These are phyloP conservation scores for Coranthus polyacanthus DNA, from an alignment of 2,797 vertebrate genomes.

Conservation along the genomic window DNA sequence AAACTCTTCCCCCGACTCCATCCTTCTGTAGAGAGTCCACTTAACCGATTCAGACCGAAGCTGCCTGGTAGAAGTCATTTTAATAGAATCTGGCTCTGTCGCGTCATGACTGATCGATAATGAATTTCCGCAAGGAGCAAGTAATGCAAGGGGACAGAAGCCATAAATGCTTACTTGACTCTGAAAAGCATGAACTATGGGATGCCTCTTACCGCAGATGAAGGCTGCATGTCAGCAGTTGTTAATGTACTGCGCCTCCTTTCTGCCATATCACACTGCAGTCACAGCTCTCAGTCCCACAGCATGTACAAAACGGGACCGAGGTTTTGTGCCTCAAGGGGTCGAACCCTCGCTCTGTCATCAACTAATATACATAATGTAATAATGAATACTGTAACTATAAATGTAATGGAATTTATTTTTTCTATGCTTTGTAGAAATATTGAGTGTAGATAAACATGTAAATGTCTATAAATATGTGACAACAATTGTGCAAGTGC, in stretches of 20 bases:
- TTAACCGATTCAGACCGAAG: constrained; percentile 11
- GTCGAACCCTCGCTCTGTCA: constrained; percentile 59
- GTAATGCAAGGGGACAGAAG: constrained; percentile 25
- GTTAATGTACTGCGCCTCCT: neutral
- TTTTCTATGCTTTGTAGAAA: constrained; percentile 82
- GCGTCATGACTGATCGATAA: constrained; percentile 20
- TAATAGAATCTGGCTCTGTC: constrained; percentile 10
- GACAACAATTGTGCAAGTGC: constrained; percentile 71
- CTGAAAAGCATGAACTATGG: constrained; percentile 8
- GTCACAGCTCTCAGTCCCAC: constrained; percentile 7
- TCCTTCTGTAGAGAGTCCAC: constrained; percentile 6
- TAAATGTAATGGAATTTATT: constrained; percentile 75
- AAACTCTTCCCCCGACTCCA: neutral
- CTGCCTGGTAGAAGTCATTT: constrained; percentile 1
- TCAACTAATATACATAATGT: constrained; percentile 66
- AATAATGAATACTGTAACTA: constrained; percentile 61
- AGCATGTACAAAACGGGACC: constrained; percentile 6
- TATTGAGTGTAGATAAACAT: constrained; percentile 69
- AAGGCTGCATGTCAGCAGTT: constrained; percentile 27
- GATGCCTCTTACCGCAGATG: constrained; percentile 43
- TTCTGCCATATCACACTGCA: constrained; percentile 24
- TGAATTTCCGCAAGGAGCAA: constrained; percentile 22
- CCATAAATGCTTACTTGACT: constrained; percentile 26
- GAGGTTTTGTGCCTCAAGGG: constrained; percentile 17
- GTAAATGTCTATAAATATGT: constrained; percentile 75